Conservation (phyloP, 2,113 vertebrate species). For the Okapia johnstoni region DNA sequence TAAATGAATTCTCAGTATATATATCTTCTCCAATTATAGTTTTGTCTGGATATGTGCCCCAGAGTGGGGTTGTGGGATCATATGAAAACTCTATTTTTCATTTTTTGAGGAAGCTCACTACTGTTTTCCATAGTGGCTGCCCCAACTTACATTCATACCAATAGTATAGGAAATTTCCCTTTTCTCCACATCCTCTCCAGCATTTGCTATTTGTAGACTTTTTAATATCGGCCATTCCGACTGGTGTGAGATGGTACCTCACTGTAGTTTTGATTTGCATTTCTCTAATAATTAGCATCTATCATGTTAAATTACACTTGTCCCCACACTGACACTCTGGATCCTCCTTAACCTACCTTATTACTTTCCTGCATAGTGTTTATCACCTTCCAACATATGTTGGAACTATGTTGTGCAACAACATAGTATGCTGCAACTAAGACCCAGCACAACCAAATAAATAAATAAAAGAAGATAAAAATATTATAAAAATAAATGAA, state of each 20-base stretch:
- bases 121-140: neutral
- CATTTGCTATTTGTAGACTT: neutral
- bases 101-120: neutral
- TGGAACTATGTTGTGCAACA: neutral
- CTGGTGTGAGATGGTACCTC: neutral
- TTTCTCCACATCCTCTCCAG: neutral
- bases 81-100: neutral
- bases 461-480: no score
- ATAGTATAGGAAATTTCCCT: neutral
- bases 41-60: neutral
- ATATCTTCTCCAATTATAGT: neutral
- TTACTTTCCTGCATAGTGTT: neutral
- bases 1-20: neutral
- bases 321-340: neutral
- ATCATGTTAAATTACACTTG: neutral
- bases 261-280: neutral
- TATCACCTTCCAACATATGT: neutral
- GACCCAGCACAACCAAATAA: neutral
- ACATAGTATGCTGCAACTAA: neutral
- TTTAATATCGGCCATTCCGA: neutral
- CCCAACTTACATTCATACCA: neutral
- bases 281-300: neutral
- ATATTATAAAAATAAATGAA: neutral
- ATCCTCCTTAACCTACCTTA: neutral
- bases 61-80: neutral